A percentile compares a stretch with the other conserved stretches of the same genome.
Evolutionary conservation across 64 coral and sea anemone genomes (phyloP).

Genomic region (Stylophora pistillata): DNA sequence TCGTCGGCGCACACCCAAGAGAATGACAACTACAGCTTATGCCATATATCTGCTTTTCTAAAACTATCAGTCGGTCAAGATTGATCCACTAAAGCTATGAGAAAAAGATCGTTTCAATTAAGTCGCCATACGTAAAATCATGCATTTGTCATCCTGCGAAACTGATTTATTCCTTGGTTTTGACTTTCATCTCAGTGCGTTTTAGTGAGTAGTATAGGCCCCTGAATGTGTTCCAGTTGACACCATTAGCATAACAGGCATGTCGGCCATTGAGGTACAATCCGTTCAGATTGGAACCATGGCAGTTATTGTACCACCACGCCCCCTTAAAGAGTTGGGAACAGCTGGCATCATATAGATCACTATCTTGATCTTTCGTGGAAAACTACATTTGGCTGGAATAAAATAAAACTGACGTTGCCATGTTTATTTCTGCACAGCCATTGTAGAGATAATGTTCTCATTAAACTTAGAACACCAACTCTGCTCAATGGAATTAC

Average conservation of each 20-base stretch:
- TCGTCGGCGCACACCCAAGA: no score
- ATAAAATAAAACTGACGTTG: neutral
- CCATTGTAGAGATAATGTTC: neutral
- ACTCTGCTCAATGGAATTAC: neutral
- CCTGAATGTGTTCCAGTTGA: slow-evolving; percentile 10
- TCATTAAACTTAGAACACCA: neutral
- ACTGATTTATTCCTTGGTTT: neutral
- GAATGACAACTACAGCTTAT: no score
- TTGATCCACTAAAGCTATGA: no score
- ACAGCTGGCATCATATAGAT: neutral
- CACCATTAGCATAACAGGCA: neutral
- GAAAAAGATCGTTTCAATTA: no score
- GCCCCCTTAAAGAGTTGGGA: neutral
- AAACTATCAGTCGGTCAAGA: no score
- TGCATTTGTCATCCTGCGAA: no score
- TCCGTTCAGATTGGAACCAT: slow-evolving; percentile 11
- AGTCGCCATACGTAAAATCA: no score
- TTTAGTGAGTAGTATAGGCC: slow-evolving; percentile 10
- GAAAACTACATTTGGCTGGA: neutral
- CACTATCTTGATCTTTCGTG: neutral
- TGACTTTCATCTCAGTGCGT: slow-evolving; percentile 40
- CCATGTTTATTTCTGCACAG: neutral
- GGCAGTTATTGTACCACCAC: slow-evolving; percentile 34
- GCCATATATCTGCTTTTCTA: no score
- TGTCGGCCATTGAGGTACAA: slow-evolving; percentile 8